Conservation (phyloP, 2,113 vertebrate species). For the Nestor notabilis region DNA sequence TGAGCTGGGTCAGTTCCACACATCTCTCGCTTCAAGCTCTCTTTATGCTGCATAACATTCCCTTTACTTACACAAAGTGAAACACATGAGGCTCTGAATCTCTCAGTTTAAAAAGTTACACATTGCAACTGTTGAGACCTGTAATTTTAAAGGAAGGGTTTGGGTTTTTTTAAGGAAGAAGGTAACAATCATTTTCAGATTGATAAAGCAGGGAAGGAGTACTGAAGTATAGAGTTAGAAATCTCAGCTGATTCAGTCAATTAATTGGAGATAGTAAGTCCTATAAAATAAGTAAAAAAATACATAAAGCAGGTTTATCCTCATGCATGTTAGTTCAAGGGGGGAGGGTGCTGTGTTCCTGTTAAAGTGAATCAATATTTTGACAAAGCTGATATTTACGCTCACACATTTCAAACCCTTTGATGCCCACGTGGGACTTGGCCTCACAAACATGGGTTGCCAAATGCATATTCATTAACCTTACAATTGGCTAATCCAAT, state of each 20-base stretch:
- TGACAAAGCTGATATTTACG: constrained; percentile 68
- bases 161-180: neutral
- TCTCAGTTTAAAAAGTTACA: neutral
- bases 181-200: neutral
- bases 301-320: neutral
- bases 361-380: constrained; percentile 75
- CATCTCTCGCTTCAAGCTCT: neutral
- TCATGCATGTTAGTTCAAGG: neutral
- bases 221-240: neutral
- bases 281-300: constrained; percentile 1
- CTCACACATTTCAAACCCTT: constrained; percentile 64
- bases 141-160: neutral
- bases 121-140: neutral
- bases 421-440: constrained; percentile 35
- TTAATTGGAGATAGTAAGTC: neutral
- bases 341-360: neutral
- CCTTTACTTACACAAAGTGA: neutral
- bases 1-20: neutral
- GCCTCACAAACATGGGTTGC: constrained; percentile 59
- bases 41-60: neutral
- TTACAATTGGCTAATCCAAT: constrained; percentile 73
- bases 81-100: neutral
- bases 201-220: neutral
- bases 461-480: constrained; percentile 79
- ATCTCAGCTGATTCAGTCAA: neutral